Evolutionary conservation across 1,140 invertebrate genomes (phyloP).

Genomic region (Gyrodactylus bullatarudis): DNA sequence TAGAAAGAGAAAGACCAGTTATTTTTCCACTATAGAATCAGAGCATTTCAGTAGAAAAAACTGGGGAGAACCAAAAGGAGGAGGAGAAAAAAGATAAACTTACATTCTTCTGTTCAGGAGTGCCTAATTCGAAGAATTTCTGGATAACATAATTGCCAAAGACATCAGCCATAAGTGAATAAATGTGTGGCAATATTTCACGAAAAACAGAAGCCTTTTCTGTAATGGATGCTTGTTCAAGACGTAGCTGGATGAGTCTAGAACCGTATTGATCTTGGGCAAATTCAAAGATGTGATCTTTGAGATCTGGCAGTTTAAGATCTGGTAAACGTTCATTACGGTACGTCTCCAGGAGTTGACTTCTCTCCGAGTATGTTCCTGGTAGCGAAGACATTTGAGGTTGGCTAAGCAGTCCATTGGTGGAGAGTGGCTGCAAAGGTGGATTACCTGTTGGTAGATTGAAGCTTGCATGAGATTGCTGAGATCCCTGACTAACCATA

Average conservation of each 20-base stretch:
- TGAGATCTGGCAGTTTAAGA: slow-evolving; percentile 32
- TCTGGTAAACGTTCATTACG: slow-evolving; percentile 47
- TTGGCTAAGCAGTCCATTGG: no score
- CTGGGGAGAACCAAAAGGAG: no score
- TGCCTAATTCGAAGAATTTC: slow-evolving; percentile 98
- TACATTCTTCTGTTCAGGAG: slow-evolving; percentile 73
- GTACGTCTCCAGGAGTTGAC: slow-evolving; percentile 23
- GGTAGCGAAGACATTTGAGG: neutral
- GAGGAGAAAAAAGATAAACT: no score
- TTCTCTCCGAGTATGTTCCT: neutral
- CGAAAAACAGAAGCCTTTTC: slow-evolving; percentile 94
- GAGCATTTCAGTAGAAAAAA: no score
- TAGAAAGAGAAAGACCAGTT: no score
- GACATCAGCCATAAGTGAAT: slow-evolving; percentile 81
- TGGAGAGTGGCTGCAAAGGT: neutral
- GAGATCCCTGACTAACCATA: neutral
- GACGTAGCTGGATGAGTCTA: slow-evolving; percentile 91
- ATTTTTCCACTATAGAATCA: no score
- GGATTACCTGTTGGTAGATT: neutral
- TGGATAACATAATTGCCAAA: slow-evolving; percentile 99
- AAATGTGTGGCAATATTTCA: slow-evolving; percentile 29
- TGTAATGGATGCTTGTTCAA: slow-evolving; percentile 60
- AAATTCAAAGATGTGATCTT: slow-evolving; percentile 75
- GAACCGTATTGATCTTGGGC: slow-evolving; percentile 98
- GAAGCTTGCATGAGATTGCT: neutral